Evolutionary conservation across 2,888 invertebrate genomes (phyloP).

Genomic region (Scelioninae gen. 1): DNA sequence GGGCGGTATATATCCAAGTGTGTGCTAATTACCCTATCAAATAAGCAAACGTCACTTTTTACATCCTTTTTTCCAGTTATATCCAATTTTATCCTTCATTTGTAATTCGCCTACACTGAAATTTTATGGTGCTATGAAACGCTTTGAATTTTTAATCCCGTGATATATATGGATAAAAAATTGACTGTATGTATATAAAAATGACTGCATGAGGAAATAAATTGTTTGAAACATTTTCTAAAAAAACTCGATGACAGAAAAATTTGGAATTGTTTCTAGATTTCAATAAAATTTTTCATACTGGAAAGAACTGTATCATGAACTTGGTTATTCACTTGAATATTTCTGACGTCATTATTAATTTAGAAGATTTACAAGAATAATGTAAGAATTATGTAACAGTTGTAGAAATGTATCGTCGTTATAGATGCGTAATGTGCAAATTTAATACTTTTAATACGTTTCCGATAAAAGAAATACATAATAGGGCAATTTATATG

Average conservation of each 20-base stretch:
- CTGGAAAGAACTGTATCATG: not conserved
- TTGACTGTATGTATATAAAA: too few species aligned
- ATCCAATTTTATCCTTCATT: not conserved
- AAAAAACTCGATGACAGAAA: not conserved
- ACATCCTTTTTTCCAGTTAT: slow-evolving; percentile 2
- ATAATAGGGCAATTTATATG: slow-evolving; percentile 24
- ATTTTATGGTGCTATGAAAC: slow-evolving; percentile 14
- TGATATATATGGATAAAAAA: slow-evolving; percentile 9
- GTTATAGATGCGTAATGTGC: not conserved
- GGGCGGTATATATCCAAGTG: slow-evolving; percentile 41
- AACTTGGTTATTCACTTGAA: slow-evolving; percentile 1
- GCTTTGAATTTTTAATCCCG: not conserved
- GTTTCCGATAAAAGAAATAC: slow-evolving; percentile 11
- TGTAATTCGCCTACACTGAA: not conserved
- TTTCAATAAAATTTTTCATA: not conserved
- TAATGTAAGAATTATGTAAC: slow-evolving; percentile 7
- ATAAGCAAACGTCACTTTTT: slow-evolving; percentile 35
- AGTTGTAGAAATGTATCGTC: not conserved
- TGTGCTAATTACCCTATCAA: slow-evolving; percentile 51
- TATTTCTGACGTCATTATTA: slow-evolving; percentile 19
- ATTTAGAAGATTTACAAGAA: slow-evolving; percentile 5
- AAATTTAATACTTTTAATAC: not conserved
- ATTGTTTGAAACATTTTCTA: not conserved
- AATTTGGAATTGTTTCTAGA: not conserved
- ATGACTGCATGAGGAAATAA: not conserved